Evolutionary conservation across 2,113 vertebrate species (phyloP).

Genomic region (Calonectris borealis): DNA sequence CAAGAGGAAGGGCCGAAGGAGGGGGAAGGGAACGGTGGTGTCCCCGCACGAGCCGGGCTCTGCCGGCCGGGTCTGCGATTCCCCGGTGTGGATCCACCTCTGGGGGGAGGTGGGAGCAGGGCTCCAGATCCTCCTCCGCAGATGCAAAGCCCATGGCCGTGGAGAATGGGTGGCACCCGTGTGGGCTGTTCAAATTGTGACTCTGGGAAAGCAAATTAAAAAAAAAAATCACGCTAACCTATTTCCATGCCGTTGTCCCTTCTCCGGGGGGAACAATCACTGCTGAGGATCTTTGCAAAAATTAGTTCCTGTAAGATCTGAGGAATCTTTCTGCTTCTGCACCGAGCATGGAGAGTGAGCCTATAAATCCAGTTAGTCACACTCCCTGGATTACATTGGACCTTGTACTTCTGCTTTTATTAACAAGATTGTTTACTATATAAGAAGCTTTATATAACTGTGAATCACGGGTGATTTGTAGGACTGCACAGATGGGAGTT

Average conservation of each 20-base stretch:
- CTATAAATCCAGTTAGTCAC: conserved; percentile 59
- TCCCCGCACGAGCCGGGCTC: rapidly evolving
- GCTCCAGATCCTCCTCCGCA: rapidly evolving
- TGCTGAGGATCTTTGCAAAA: neutral
- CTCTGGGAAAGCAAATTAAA: neutral
- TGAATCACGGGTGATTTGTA: neutral
- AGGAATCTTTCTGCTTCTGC: conserved; percentile 7
- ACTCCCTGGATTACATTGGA: conserved; percentile 28
- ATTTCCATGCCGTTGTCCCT: neutral
- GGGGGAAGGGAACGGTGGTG: neutral
- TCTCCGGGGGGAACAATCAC: neutral
- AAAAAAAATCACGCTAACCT: neutral
- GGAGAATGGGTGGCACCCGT: rapidly evolving
- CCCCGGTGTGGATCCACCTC: rapidly evolving
- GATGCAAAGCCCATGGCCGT: neutral
- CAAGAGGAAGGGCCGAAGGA: neutral
- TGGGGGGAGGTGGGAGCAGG: neutral
- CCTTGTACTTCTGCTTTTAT: conserved; percentile 48
- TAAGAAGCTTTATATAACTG: conserved; percentile 53
- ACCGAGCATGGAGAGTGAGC: neutral
- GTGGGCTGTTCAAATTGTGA: neutral
- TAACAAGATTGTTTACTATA: conserved; percentile 54
- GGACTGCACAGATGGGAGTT: neutral
- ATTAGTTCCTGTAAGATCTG: conserved; percentile 1
- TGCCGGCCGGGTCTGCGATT: neutral